Base-by-base conservation (phyloP, 1,140 invertebrate genomes). In the Scaptomyza montana region DNA sequence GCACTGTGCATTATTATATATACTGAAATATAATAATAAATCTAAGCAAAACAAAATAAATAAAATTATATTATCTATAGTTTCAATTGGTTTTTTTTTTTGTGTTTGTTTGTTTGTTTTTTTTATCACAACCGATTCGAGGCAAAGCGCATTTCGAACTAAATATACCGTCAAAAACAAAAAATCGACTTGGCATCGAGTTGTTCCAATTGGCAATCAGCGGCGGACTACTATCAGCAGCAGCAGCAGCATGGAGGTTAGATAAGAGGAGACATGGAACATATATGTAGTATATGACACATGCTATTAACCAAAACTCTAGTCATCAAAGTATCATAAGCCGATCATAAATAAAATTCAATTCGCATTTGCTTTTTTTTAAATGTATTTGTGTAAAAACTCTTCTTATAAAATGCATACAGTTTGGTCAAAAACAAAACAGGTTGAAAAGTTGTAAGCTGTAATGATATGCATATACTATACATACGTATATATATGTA, bases 181-280 rank as follows among this genome's bases (percentile, higher is more conserved):
- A 33, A 7, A 43, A 55, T 39, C 36, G 59, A 49, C 10, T 67
- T 43, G 45, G 49, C 47, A 61, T 53, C 47, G 65, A 61, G 10
- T 6, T 61, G 39, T 61, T 68, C 39, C 77, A 78, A 69, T 79
- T 79, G 62, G 70, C 77, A 78, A 78, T 79, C 71, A 69, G 54
- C 56, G 46, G 9, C 5, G 57, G 54, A n/a, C 50, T 50, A 54
- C 54, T 78, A 78, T 78, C 77, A 75, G 77, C 46, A n/a, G 39
- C 28, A 28, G 53, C 28, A 30, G 19, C 41, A 43, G 39, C 43
- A 46, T 16, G 21, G 39, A 56, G 16, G 16, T 16, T 16, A 16
- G 56, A 59, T 59, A 59, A 59, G 56, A 39, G 5, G 36, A 33
- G 9, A 51, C 25, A 13, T 21, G 21, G n/a, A 54, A 39, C 33